Evolutionary conservation across 2,113 vertebrate species (phyloP).

Genomic region (Nyctereutes procyonoides): DNA sequence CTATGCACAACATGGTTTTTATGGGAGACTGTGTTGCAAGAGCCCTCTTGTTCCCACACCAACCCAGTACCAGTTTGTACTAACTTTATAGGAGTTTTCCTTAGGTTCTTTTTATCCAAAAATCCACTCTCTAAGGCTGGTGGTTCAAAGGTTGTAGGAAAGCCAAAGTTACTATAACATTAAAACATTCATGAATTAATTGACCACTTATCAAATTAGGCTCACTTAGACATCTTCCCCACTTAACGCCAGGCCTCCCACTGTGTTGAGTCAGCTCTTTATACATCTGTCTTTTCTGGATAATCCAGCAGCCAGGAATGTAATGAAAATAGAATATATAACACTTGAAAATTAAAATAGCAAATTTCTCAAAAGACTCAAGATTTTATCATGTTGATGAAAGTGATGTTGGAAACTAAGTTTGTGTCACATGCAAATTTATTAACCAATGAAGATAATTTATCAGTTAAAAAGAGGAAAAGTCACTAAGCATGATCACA

Average conservation of each 20-base stretch:
- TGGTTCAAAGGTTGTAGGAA: conserved; percentile 31
- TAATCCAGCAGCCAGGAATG: neutral
- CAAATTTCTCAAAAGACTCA: neutral
- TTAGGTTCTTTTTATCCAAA: neutral
- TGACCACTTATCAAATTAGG: conserved; percentile 6
- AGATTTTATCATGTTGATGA: neutral
- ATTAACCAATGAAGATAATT: conserved; percentile 10
- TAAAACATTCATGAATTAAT: conserved; percentile 3
- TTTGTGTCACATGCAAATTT: neutral
- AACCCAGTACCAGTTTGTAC: neutral
- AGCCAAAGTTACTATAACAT: neutral
- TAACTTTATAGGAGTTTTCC: neutral
- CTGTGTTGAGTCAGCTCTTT: neutral
- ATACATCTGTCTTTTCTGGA: neutral
- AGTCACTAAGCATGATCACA: neutral
- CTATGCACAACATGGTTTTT: neutral
- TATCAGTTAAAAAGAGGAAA: conserved; percentile 48
- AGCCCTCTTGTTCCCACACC: neutral
- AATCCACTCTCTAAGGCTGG: neutral
- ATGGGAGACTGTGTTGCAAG: neutral
- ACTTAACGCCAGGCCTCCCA: neutral
- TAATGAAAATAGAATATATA: neutral
- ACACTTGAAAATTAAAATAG: neutral
- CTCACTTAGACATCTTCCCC: neutral
- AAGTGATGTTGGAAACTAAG: neutral